Evolutionary conservation across 2,888 invertebrate genomes (phyloP), one percentile per base, ranked within the genome.

Genomic region (Dione juno): DNA sequence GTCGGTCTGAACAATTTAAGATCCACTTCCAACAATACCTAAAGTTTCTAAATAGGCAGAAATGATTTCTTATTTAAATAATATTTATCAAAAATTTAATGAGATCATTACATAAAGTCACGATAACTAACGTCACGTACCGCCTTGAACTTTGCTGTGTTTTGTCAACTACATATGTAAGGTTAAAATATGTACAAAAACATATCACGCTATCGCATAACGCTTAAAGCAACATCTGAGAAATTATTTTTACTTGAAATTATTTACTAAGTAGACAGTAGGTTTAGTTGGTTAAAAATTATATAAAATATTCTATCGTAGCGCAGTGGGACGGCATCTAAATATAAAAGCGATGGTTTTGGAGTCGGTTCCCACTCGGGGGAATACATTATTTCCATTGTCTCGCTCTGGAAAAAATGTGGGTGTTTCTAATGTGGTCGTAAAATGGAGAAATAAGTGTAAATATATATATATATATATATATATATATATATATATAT

Each of bases 111-210:
- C 11, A 16, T 54, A 10, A 54, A 16, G 37, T 54, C 37, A 37
- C 54, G 54, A 37, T 16, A 54, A 37, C 53, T 11, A n/a, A 54
- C n/a, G 37, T 54, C 54, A 54, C 0, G 37, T 11, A 16, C 13
- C 37, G 54, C 54, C 54, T 54, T 54, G n/a, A 54, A 37, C 54
- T 54, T 54, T 0, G 10, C 16, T 35, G 21, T 7, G 37, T 37
- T 54, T 54, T 54, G 37, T 54, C 14, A 35, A 35, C 28, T 28
- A 28, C 28, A 28, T 28, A 28, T 0, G 10, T 37, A n/a, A 37
- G 6, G n/a, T 54, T 35, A n/a, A 35, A 54, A 54, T n/a, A 35
- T 54, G 14, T 54, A n/a, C 54, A 54, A 35, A n/a, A 54, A 54
- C 9, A 37, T 54, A 9, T 37, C 54, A 54, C 54, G 37, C 6